phyloP scores from a whole-genome alignment of 2,113 vertebrate species.

The Turdus rufiventris region DNA sequence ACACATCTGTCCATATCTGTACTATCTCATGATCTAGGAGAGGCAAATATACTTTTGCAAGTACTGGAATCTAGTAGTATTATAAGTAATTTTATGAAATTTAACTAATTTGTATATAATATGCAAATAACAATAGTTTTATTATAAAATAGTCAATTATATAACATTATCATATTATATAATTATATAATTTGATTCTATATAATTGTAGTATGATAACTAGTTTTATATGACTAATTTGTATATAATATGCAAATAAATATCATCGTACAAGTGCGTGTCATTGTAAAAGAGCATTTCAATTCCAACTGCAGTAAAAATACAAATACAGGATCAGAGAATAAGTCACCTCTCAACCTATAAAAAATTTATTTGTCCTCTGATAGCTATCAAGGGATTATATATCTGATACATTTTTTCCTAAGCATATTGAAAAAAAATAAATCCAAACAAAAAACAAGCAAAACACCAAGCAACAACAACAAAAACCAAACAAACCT shows the following conservation, averaged over 20 bases:
- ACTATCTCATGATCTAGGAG: not conserved
- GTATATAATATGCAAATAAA: not conserved
- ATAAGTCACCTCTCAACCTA: not conserved
- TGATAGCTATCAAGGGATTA: not conserved
- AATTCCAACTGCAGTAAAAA: not conserved
- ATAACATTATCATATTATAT: too few species aligned
- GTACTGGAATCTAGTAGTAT: not conserved
- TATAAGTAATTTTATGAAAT: too few species aligned
- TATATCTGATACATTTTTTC: not conserved
- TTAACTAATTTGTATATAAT: too few species aligned
- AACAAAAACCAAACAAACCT: not conserved
- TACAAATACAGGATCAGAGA: not conserved
- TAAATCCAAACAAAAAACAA: not conserved
- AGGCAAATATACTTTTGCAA: not conserved
- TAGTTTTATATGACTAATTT: too few species aligned
- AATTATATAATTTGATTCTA: too few species aligned
- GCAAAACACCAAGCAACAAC: not conserved
- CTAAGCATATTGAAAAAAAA: not conserved
- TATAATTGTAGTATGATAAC: too few species aligned
- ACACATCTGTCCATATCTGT: not conserved
- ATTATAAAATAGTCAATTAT: too few species aligned
- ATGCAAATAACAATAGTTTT: too few species aligned
- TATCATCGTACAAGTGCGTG: fast-evolving
- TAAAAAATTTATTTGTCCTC: not conserved
- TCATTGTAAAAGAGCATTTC: not conserved